phyloP scores from a whole-genome alignment of 2,797 vertebrate genomes.

The Anomalospiza imberbis region DNA sequence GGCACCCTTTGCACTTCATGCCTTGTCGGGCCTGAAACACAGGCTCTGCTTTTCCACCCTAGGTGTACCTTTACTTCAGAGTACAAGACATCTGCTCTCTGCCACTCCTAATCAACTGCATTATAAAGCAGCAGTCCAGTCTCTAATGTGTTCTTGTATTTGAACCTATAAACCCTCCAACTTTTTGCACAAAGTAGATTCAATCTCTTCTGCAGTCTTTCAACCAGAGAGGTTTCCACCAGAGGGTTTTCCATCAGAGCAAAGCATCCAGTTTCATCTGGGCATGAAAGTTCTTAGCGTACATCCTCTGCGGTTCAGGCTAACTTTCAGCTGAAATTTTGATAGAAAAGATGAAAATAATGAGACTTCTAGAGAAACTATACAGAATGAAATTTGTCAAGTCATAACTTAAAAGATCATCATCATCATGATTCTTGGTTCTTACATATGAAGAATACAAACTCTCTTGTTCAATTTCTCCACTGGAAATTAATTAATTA shows the following conservation, averaged over 20 bases:
- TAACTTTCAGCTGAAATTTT: background rate
- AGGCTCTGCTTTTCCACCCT: background rate
- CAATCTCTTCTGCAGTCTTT: background rate
- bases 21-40: background rate
- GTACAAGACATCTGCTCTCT: background rate
- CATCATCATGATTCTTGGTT: background rate
- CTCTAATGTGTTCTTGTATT: background rate
- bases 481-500: background rate
- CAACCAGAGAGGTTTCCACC: background rate
- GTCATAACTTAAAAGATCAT: background rate
- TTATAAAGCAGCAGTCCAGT: background rate
- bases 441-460: background rate
- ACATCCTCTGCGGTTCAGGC: background rate
- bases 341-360: background rate
- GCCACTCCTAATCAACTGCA: background rate
- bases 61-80: background rate
- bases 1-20: background rate
- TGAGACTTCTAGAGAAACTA: background rate
- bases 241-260: background rate
- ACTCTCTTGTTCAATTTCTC: background rate
- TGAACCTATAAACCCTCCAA: background rate
- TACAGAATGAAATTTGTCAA: background rate
- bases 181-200: background rate
- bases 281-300: background rate
- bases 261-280: background rate